Evolutionary conservation across 1,140 invertebrate genomes (phyloP).

Genomic region (Drosophila pruinosa): DNA sequence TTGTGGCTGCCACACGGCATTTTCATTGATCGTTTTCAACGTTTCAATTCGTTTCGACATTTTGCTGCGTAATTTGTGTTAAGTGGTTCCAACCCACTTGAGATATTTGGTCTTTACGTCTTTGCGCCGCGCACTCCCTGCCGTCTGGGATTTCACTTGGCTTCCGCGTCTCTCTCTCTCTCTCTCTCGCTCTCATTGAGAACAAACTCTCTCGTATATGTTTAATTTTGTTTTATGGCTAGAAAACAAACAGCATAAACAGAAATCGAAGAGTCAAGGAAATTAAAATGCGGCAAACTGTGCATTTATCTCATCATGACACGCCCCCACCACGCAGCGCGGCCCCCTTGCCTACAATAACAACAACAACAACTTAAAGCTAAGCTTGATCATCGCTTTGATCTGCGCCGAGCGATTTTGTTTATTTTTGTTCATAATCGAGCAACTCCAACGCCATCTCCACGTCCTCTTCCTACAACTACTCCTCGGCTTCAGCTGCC

Average conservation of each 20-base stretch:
- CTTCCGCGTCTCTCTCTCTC: constrained; percentile 19
- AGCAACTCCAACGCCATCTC: constrained; percentile 31
- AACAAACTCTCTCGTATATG: constrained; percentile 34
- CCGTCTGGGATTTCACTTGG: background rate
- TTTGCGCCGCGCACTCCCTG: background rate
- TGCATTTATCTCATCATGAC: constrained; percentile 72
- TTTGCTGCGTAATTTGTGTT: constrained; percentile 82
- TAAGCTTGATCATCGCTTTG: constrained; percentile 60
- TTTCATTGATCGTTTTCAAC: constrained; percentile 70
- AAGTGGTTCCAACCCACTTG: constrained; percentile 80
- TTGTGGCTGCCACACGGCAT: constrained; percentile 3
- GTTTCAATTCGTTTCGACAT: constrained; percentile 80
- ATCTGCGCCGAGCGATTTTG: constrained; percentile 74
- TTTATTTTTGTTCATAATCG: constrained; percentile 81
- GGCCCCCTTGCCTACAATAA: background rate
- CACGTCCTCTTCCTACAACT: constrained; percentile 11
- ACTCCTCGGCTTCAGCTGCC: constrained; percentile 24
- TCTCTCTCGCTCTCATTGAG: background rate
- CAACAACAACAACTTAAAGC: constrained; percentile 40
- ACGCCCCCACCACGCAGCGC: constrained; percentile 40
- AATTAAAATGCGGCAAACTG: constrained; percentile 79
- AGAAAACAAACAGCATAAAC: constrained; percentile 50
- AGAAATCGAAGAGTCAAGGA: constrained; percentile 37
- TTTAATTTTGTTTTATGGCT: constrained; percentile 62
- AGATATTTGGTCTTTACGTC: constrained; percentile 46